A percentile compares a stretch with the other conserved stretches of the same genome.
phyloP scores from a whole-genome alignment of 2,797 vertebrate species.

The Siniperca undulata region DNA sequence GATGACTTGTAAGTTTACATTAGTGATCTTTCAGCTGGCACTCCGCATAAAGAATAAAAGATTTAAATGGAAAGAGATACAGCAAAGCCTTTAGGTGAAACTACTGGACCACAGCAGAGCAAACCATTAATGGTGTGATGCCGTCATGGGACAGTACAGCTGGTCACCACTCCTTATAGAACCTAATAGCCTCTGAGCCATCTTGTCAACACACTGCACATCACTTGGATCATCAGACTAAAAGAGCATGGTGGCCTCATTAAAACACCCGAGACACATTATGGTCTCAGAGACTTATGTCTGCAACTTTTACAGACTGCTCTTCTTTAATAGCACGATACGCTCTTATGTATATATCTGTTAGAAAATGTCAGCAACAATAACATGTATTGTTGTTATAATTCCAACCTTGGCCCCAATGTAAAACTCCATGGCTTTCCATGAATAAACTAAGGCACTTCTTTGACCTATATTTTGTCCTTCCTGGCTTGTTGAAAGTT shows the following conservation, averaged over 20 bases:
- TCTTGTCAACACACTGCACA: conserved; percentile 17
- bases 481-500: not conserved
- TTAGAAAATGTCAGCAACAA: not conserved
- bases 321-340: not conserved
- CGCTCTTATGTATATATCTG: not conserved
- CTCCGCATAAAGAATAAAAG: no score
- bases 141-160: conserved; percentile 4
- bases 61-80: not conserved
- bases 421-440: not conserved
- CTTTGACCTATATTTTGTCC: conserved; percentile 11
- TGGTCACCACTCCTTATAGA: conserved; percentile 1
- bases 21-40: not conserved
- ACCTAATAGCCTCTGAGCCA: conserved; percentile 3
- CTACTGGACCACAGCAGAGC: not conserved
- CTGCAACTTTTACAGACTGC: not conserved
- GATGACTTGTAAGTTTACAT: not conserved
- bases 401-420: not conserved
- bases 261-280: not conserved
- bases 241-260: conserved; percentile 26
- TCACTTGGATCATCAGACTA: conserved; percentile 14
- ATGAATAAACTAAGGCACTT: not conserved
- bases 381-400: not conserved
- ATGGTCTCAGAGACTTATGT: not conserved
- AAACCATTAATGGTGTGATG: not conserved
- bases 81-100: not conserved